A percentile compares a stretch with the other conserved stretches of the same genome.
Evolutionary conservation across 2,888 invertebrate genomes (phyloP).

Genomic region (Synanthedon vespiformis): DNA sequence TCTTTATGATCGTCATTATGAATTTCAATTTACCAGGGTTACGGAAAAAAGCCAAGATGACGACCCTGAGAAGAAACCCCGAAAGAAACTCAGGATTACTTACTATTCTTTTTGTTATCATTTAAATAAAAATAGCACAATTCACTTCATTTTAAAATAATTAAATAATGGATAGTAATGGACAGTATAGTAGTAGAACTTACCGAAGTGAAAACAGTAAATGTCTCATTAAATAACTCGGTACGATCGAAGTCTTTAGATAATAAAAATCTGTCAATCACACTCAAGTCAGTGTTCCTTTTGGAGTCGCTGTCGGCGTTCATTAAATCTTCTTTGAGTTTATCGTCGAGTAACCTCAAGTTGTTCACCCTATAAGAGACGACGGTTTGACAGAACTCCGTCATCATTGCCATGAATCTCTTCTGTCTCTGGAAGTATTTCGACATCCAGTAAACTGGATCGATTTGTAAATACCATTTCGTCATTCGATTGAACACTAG

Average conservation of each 20-base stretch:
- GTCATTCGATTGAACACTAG: slow-evolving; percentile 45
- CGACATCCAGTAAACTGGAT: slow-evolving; percentile 37
- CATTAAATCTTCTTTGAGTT: slow-evolving; percentile 18
- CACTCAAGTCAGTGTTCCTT: slow-evolving; percentile 34
- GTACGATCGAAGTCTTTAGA: slow-evolving; percentile 28
- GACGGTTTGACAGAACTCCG: slow-evolving; percentile 20
- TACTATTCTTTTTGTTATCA: too few relatives aligned
- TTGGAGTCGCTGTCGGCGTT: slow-evolving; percentile 24
- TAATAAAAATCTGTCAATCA: slow-evolving; percentile 47
- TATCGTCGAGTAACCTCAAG: slow-evolving; percentile 17
- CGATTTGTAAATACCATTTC: slow-evolving; percentile 50
- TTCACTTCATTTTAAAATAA: too few relatives aligned
- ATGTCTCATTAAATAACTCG: slow-evolving; percentile 36
- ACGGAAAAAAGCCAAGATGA: too few relatives aligned
- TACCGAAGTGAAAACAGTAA: slow-evolving; percentile 53
- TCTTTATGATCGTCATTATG: too few relatives aligned
- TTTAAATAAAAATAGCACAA: too few relatives aligned
- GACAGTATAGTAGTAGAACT: slow-evolving; percentile 10
- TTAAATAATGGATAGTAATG: too few relatives aligned
- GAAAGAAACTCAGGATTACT: too few relatives aligned
- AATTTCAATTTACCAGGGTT: too few relatives aligned
- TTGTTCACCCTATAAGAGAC: slow-evolving; percentile 20
- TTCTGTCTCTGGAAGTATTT: slow-evolving; percentile 14
- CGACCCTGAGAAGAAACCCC: too few relatives aligned
- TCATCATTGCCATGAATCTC: slow-evolving; percentile 13